phyloP scores from a whole-genome alignment of 2,113 vertebrate species.

The Hyla sarda region DNA sequence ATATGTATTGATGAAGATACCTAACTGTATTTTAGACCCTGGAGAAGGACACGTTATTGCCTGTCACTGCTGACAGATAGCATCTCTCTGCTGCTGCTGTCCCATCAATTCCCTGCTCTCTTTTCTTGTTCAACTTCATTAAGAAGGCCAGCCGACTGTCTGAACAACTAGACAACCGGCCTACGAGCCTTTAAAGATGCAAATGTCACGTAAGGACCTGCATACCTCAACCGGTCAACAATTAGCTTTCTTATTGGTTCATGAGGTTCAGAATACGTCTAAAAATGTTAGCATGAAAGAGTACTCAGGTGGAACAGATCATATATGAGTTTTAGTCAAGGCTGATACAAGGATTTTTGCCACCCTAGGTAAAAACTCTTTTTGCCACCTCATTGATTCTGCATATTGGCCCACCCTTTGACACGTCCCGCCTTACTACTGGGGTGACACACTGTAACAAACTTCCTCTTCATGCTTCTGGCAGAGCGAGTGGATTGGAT shows the following conservation, averaged over 20 bases:
- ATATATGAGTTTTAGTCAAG: too few relatives aligned
- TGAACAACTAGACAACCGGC: neutral
- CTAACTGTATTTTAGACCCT: constrained; percentile 58
- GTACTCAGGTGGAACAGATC: too few relatives aligned
- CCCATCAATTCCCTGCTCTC: constrained; percentile 57
- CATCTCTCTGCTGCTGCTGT: constrained; percentile 50
- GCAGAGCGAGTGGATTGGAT: too few relatives aligned
- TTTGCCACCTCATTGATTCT: too few relatives aligned
- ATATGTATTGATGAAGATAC: constrained; percentile 59
- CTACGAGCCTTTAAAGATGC: constrained; percentile 24
- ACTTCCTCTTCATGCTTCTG: too few relatives aligned
- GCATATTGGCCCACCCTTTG: too few relatives aligned
- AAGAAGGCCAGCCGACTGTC: constrained; percentile 49
- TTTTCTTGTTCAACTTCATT: constrained; percentile 55
- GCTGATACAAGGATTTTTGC: too few relatives aligned
- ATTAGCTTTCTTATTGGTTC: too few relatives aligned
- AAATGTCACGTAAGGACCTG: neutral
- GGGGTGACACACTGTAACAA: too few relatives aligned
- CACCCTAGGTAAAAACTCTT: too few relatives aligned
- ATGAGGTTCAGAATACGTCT: neutral
- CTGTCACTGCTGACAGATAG: constrained; percentile 60
- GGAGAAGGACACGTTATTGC: constrained; percentile 59
- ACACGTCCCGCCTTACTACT: too few relatives aligned
- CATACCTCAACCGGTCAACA: neutral
- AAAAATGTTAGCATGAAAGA: neutral